These are phyloP conservation scores for Asteroscopus sphinx DNA, from an alignment of 2,888 invertebrate species.

Conservation along the genomic window DNA sequence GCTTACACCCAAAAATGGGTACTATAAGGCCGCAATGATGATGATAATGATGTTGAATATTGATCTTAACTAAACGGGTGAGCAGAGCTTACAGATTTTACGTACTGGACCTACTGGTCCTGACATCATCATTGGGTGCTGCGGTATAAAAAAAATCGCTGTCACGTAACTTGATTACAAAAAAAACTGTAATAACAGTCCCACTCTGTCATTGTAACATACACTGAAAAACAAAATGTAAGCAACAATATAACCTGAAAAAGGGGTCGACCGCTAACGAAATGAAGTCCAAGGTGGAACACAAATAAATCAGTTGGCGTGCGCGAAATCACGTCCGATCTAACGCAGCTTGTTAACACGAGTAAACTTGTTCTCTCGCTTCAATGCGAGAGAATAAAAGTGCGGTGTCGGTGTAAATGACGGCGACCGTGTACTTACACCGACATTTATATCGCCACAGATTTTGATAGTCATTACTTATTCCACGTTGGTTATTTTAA, in stretches of 20 bases:
- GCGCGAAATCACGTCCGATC: conserved; percentile 78
- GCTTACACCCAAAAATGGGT: too few species aligned
- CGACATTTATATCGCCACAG: neutral
- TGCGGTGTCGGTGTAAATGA: conserved; percentile 9
- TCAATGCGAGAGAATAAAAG: conserved; percentile 35
- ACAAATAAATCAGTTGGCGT: conserved; percentile 82
- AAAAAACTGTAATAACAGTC: neutral
- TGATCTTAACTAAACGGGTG: too few species aligned
- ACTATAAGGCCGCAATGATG: too few species aligned
- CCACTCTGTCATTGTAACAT: conserved; percentile 7
- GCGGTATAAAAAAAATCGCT: too few species aligned
- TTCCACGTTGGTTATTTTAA: too few species aligned
- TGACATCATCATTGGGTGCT: too few species aligned
- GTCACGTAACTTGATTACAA: too few species aligned
- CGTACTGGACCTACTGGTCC: too few species aligned
- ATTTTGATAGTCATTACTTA: too few species aligned
- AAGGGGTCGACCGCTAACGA: conserved; percentile 48
- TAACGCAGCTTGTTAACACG: conserved; percentile 83
- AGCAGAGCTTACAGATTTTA: too few species aligned
- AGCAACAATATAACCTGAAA: conserved; percentile 56
- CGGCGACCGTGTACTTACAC: neutral
- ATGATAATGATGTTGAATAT: too few species aligned
- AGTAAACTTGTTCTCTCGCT: conserved; percentile 74
- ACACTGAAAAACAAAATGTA: conserved; percentile 43
- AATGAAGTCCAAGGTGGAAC: conserved; percentile 70